Percentiles rank a stretch among this genome's conserved stretches.
Evolutionary conservation across 2,113 vertebrate genomes (phyloP).

Genomic region (Crotalus tigris): DNA sequence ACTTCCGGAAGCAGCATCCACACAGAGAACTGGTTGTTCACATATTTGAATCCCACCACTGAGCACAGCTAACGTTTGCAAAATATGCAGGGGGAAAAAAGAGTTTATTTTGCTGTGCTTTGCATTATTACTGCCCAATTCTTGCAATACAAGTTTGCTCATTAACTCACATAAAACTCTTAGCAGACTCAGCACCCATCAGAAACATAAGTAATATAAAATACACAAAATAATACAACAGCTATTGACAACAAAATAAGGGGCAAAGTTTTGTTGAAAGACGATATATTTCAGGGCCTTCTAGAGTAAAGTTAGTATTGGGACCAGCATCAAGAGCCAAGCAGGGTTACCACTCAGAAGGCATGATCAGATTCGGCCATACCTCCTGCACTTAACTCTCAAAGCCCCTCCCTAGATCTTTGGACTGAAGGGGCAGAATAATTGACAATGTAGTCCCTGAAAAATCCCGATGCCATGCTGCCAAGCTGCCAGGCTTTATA

Average conservation of each 20-base stretch:
- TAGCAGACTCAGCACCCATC: neutral
- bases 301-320: neutral
- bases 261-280: neutral
- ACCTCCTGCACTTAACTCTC: neutral
- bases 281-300: neutral
- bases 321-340: neutral
- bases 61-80: neutral
- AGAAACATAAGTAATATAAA: neutral
- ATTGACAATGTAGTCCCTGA: neutral
- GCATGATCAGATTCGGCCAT: neutral
- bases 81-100: neutral
- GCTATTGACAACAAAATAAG: neutral
- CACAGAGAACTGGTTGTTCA: too few relatives aligned
- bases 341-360: neutral
- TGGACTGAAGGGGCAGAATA: neutral
- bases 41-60: too few relatives aligned
- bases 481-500: neutral
- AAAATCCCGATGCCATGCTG: neutral
- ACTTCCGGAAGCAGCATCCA: too few relatives aligned
- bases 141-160: neutral
- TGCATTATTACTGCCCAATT: neutral
- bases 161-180: neutral
- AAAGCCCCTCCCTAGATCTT: neutral
- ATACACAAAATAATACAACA: neutral
- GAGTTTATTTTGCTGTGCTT: neutral